These are phyloP conservation scores for Bicyclus anynana DNA, from an alignment of 1,140 invertebrate genomes.

Conservation along the genomic window DNA sequence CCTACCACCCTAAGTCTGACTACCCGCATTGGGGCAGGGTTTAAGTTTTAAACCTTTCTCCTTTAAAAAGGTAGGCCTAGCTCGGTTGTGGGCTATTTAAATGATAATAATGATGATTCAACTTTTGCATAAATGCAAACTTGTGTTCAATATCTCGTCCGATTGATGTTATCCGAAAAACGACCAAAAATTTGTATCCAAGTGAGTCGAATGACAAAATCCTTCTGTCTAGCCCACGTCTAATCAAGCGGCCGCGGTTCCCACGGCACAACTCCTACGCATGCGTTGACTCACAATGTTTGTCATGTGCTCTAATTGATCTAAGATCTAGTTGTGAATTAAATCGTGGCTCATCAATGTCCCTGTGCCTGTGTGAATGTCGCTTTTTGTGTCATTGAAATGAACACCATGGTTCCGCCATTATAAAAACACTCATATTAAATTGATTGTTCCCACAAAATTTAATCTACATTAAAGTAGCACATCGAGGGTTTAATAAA, in stretches of 20 bases:
- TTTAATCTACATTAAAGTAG: too few relatives aligned
- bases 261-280: constrained; percentile 64
- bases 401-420: too few relatives aligned
- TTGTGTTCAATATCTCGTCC: neutral
- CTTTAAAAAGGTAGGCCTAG: too few relatives aligned
- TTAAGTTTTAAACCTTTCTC: too few relatives aligned
- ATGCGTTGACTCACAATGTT: constrained; percentile 50
- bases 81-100: too few relatives aligned
- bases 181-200: constrained; percentile 4
- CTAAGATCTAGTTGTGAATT: constrained; percentile 65
- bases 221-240: constrained; percentile 43
- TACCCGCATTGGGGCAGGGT: too few relatives aligned
- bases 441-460: too few relatives aligned
- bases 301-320: constrained; percentile 71
- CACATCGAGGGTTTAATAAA: too few relatives aligned
- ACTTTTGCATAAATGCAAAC: too few relatives aligned
- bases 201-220: constrained; percentile 15
- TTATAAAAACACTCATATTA: too few relatives aligned
- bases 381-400: constrained; percentile 9
- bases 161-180: neutral
- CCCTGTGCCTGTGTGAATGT: constrained; percentile 26
- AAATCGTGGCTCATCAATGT: constrained; percentile 39
- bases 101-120: too few relatives aligned
- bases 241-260: constrained; percentile 48
- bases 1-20: too few relatives aligned